Conservation (phyloP, 1,140 invertebrate genomes). For the Bathynomus jamesi region DNA sequence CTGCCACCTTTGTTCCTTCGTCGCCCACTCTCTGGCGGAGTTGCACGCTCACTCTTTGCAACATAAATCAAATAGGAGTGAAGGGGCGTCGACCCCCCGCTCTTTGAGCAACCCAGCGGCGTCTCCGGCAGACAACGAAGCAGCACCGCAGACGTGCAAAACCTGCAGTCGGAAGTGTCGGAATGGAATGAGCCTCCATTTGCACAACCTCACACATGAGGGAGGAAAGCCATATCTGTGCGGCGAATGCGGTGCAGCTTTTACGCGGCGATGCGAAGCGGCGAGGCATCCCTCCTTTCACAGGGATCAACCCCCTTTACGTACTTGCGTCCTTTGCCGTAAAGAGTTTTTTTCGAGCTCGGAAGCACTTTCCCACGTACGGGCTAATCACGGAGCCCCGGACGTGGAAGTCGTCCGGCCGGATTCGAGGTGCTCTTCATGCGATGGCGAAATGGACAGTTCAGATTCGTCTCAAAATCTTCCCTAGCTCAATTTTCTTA, state of each 20-base stretch:
- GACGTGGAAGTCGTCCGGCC: slow-evolving; percentile 1
- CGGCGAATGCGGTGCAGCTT: slow-evolving; percentile 8
- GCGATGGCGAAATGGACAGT: background rate
- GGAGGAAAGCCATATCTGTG: slow-evolving; percentile 13
- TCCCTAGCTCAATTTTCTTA: no score
- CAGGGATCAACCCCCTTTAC: background rate
- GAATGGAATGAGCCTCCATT: background rate
- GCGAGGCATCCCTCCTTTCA: background rate
- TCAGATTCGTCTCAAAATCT: background rate
- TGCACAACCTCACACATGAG: slow-evolving; percentile 14
- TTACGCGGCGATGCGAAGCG: slow-evolving; percentile 7
- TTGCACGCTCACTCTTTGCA: background rate
- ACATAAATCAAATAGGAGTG: background rate
- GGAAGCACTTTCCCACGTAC: background rate
- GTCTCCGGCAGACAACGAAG: background rate
- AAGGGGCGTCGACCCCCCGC: background rate
- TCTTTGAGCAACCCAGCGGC: background rate
- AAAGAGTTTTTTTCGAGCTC: background rate
- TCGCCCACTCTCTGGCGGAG: background rate
- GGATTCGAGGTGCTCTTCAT: slow-evolving; percentile 9
- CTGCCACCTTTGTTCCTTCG: background rate
- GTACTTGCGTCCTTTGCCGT: background rate
- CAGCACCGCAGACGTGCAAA: background rate
- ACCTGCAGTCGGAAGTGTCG: slow-evolving; percentile 13
- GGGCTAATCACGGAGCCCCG: background rate